These are phyloP conservation scores for Trididemnum nubilum DNA, from an alignment of 23 tunicate species.

Conservation along the genomic window DNA sequence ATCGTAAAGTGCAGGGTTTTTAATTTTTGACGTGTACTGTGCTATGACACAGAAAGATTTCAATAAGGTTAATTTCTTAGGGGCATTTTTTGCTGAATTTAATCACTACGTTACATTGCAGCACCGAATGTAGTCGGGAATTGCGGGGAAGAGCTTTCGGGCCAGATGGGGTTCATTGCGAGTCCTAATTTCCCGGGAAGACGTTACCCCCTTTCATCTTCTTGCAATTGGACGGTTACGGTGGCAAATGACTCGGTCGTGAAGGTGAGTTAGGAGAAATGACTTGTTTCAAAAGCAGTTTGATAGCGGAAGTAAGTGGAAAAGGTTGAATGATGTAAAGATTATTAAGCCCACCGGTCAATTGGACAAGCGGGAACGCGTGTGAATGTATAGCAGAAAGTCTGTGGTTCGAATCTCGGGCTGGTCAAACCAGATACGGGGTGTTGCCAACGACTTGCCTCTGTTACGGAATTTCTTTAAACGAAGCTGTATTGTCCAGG, in stretches of 20 bases:
- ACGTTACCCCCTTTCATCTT: conserved; percentile 46
- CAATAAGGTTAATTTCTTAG: too few species aligned
- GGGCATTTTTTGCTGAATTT: too few species aligned
- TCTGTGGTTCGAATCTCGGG: neutral
- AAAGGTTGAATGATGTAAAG: too few species aligned
- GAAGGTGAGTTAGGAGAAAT: conserved; percentile 28
- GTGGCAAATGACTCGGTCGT: conserved; percentile 31
- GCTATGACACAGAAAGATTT: too few species aligned
- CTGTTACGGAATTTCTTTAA: neutral
- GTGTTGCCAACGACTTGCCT: neutral
- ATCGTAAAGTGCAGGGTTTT: too few species aligned
- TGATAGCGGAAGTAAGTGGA: too few species aligned
- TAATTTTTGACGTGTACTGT: too few species aligned
- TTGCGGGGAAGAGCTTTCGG: conserved; percentile 51
- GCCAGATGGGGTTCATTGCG: conserved; percentile 59
- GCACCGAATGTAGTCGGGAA: conserved; percentile 34
- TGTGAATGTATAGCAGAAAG: neutral
- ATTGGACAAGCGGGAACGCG: too few species aligned
- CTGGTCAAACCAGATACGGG: neutral
- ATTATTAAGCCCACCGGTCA: too few species aligned
- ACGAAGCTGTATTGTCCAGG: neutral
- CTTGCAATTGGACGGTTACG: conserved; percentile 60
- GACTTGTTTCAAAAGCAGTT: neutral
- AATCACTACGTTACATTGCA: too few species aligned
- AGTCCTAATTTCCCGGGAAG: conserved; percentile 65